phyloP scores from a whole-genome alignment of 2,113 vertebrate species.

The Strix uralensis region DNA sequence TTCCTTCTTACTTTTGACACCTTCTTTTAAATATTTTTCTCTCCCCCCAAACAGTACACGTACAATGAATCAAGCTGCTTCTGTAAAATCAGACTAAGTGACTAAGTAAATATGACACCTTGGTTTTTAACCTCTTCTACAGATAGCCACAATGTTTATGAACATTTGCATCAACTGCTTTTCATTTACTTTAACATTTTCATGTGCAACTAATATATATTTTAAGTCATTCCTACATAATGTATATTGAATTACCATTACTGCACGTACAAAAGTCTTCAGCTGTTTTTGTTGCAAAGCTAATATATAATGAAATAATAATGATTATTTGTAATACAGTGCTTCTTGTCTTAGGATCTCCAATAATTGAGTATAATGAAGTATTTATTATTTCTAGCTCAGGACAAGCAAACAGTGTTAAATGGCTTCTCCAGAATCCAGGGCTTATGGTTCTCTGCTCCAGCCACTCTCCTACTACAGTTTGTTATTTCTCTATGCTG shows the following conservation, averaged over 20 bases:
- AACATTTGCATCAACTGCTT: not conserved
- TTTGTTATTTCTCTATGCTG: constrained; percentile 67
- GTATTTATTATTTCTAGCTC: constrained; percentile 65
- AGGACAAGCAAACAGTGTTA: constrained; percentile 61
- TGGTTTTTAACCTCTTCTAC: not conserved
- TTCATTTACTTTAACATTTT: not conserved
- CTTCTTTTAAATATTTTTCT: not conserved
- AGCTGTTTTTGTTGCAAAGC: not conserved
- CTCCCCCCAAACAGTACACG: not conserved
- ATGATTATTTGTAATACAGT: constrained; percentile 47
- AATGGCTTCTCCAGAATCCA: constrained; percentile 49
- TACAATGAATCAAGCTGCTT: not conserved
- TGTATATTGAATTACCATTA: constrained; percentile 4
- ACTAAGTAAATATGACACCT: not conserved
- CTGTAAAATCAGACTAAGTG: not conserved
- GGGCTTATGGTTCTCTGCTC: constrained; percentile 12
- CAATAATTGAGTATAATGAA: constrained; percentile 52
- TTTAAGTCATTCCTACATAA: not conserved
- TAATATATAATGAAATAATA: constrained; percentile 37
- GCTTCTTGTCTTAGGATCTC: constrained; percentile 19
- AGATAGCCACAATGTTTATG: not conserved
- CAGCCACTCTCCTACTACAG: constrained; percentile 42
- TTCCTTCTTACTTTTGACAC: not conserved
- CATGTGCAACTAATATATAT: not conserved
- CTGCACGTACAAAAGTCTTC: not conserved